phyloP scores from a whole-genome alignment of 2,888 invertebrate species.

The Clostera curtula region DNA sequence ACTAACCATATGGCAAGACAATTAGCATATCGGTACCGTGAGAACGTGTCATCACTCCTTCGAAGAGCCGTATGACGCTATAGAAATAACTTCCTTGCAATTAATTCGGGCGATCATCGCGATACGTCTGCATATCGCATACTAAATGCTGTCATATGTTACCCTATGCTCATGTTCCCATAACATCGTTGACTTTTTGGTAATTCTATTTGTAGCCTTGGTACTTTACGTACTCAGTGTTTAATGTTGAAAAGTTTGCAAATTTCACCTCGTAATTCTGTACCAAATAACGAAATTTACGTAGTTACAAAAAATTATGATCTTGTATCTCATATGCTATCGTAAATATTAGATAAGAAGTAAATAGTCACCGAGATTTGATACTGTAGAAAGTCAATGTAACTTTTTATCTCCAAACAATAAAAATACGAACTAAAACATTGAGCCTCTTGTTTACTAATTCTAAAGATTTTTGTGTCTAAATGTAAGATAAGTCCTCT shows the following conservation, averaged over 20 bases:
- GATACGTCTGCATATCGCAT: conserved; percentile 58
- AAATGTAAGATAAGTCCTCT: conserved; percentile 12
- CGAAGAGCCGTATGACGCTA: conserved; percentile 53
- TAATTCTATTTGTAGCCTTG: no score
- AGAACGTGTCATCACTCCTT: conserved; percentile 43
- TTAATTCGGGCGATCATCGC: conserved; percentile 64
- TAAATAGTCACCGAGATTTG: background rate
- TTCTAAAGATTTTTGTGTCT: conserved; percentile 1
- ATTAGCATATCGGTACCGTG: conserved; percentile 37
- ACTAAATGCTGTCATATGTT: conserved; percentile 59
- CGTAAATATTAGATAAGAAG: background rate
- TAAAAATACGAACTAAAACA: no score
- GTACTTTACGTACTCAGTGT: no score
- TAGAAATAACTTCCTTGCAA: conserved; percentile 56
- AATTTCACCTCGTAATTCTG: no score
- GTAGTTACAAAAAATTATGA: no score
- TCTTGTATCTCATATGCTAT: no score
- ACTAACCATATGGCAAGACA: conserved; percentile 17
- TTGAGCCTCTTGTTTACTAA: background rate
- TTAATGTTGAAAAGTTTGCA: no score
- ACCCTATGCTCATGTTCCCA: conserved; percentile 46
- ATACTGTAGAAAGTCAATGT: background rate
- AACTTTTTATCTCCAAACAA: background rate
- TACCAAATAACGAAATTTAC: no score
- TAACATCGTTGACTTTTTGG: conserved; percentile 26